Evolutionary conservation across 2,888 invertebrate species (phyloP).

Genomic region (Scaptodrosophila latifasciaeformis): DNA sequence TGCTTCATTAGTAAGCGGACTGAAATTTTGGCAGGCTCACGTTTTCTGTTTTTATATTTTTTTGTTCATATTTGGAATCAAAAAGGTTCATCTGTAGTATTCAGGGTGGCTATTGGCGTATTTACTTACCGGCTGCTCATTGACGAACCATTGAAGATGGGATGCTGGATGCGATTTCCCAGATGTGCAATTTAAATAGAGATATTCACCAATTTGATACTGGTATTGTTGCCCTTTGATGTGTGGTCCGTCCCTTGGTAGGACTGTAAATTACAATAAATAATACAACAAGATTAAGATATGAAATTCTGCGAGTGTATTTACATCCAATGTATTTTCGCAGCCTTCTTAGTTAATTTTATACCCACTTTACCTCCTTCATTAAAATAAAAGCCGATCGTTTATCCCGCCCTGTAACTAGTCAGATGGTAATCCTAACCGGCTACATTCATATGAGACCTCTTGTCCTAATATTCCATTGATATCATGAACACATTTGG

Average conservation of each 20-base stretch:
- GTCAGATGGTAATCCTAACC: no score
- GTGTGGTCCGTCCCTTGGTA: conserved; percentile 84
- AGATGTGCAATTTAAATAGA: conserved; percentile 86
- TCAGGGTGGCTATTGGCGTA: not conserved
- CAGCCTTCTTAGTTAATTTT: no score
- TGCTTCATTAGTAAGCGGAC: conserved; percentile 29
- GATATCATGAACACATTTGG: no score
- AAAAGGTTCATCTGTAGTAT: not conserved
- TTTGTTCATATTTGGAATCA: not conserved
- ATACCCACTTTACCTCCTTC: no score
- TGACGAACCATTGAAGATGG: conserved; percentile 85
- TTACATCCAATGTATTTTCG: no score
- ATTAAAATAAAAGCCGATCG: no score
- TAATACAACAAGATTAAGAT: not conserved
- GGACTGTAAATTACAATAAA: conserved; percentile 74
- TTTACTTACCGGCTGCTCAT: conserved; percentile 82
- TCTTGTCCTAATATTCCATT: no score
- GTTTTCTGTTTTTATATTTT: conserved; percentile 4
- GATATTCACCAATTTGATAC: conserved; percentile 84
- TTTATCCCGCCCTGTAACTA: no score
- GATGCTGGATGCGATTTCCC: conserved; percentile 86
- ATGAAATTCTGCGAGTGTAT: no score
- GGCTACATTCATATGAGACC: no score
- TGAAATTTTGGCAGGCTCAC: no score
- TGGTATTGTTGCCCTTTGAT: conserved; percentile 84